Base-by-base conservation (phyloP, 2,797 vertebrate genomes). In the Dermochelys coriacea region DNA sequence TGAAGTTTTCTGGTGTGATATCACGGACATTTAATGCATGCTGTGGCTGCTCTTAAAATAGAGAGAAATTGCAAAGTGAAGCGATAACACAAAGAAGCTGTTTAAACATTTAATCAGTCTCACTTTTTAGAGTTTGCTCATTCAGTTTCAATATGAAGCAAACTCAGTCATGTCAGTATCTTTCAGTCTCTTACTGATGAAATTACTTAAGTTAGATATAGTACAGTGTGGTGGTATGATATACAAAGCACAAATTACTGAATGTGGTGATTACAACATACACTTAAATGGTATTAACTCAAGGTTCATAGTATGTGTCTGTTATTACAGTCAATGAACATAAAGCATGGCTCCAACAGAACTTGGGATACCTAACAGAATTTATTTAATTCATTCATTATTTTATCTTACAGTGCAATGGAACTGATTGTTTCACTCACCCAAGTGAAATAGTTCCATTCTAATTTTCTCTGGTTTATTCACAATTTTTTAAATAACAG, bases 1-100 rank as follows among this genome's bases (percentile, higher is more conserved):
- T 98, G 98, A 98, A 98, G 97, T 97, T 98, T 96, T 95, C 52
- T 85, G 18, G 89, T 83, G 78, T 85, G 91, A 89, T 97, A 93
- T 94, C 96, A 15, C 89, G 89, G 94, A n/a, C 87, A 34, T 98
- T 97, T 98, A 97, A 98, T 96, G 95, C 82, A 0, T 84, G 87
- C 95, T 96, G 68, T 71, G 93, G 80, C 88, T 97, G 94, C 93
- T 97, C 96, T 96, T 95, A 85, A 97, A 96, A 93, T 18, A 82
- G 74, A 75, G 84, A 94, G 93, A 79, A 96, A 95, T 96, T 95
- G 91, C 85, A 84, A 79, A 95, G 95, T 79, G 94, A 89, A 84
- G 93, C 87, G 82, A 93, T 52, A 55, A 90, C 77, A 84, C 81
- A 64, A 80, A 95, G 86, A 14, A 83, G 5, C 57, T 86, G 81